These are phyloP conservation scores for Pasiphila rectangulata DNA, from an alignment of 2,888 invertebrate genomes.

Conservation along the genomic window DNA sequence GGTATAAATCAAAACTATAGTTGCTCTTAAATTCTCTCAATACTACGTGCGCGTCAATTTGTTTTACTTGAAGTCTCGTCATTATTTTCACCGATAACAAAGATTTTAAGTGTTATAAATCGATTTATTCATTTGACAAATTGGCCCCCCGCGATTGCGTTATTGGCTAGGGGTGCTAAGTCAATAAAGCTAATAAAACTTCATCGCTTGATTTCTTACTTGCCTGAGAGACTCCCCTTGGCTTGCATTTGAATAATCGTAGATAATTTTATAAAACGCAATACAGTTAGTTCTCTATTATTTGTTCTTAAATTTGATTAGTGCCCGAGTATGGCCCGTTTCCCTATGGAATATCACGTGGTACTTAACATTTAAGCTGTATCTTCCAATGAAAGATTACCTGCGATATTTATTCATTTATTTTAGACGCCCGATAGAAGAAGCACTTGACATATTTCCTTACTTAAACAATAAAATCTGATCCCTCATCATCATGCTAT, in stretches of 20 bases:
- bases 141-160: conserved; percentile 43
- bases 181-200: conserved; percentile 59
- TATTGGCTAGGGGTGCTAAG: conserved; percentile 42
- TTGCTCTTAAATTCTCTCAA: not conserved
- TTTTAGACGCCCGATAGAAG: too few relatives aligned
- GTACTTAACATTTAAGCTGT: too few relatives aligned
- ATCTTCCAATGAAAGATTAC: too few relatives aligned
- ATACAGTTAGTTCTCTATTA: too few relatives aligned
- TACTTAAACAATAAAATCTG: too few relatives aligned
- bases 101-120: conserved; percentile 36
- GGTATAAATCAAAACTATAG: not conserved
- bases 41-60: conserved; percentile 4
- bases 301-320: too few relatives aligned
- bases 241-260: not conserved
- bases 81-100: conserved; percentile 23
- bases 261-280: not conserved
- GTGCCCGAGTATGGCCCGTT: too few relatives aligned
- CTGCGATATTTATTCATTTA: too few relatives aligned
- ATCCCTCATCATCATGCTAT: too few relatives aligned
- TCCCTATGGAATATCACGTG: too few relatives aligned
- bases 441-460: too few relatives aligned
- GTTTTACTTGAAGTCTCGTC: conserved; percentile 8
- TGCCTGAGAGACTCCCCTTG: conserved; percentile 25
- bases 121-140: conserved; percentile 41
- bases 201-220: conserved; percentile 63